phyloP scores from a whole-genome alignment of 1,140 invertebrate genomes.

The Ceratina australensis region DNA sequence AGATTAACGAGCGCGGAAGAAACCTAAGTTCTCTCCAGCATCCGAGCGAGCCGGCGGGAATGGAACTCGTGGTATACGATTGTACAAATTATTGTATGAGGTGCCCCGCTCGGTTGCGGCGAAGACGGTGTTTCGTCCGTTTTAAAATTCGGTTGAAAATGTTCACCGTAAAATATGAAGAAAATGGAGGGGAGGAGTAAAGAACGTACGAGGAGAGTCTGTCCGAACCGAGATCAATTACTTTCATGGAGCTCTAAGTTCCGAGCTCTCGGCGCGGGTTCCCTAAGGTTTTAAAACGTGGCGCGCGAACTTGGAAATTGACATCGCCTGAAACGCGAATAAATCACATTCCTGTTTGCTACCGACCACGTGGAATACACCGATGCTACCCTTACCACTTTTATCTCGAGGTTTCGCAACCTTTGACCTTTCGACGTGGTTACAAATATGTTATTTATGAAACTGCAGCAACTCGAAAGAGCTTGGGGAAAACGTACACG shows the following conservation, averaged over 20 bases:
- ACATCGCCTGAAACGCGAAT: conserved; percentile 14
- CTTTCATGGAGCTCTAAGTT: no score
- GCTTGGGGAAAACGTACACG: conserved; percentile 5
- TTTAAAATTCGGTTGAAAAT: background rate
- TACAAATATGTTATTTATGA: conserved; percentile 44
- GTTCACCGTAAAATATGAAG: background rate
- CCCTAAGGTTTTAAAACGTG: no score
- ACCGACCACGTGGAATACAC: background rate
- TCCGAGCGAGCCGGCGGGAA: background rate
- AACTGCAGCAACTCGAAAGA: conserved; percentile 13
- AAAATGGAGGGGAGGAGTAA: background rate
- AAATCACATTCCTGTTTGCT: conserved; percentile 23
- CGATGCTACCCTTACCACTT: conserved; percentile 25
- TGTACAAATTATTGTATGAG: conserved; percentile 14
- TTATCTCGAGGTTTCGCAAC: background rate
- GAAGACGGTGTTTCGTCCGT: background rate
- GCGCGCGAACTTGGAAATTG: no score
- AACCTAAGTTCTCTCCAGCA: background rate
- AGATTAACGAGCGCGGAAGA: conserved; percentile 18
- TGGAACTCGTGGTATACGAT: no score
- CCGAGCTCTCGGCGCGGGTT: no score
- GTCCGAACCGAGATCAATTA: no score
- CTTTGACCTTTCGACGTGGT: conserved; percentile 15
- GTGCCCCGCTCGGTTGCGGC: background rate
- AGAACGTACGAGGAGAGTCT: no score